Percentiles rank a stretch among this genome's conserved stretches.
Evolutionary conservation across 2,888 invertebrate species (phyloP).

Genomic region (Conus canariensis): DNA sequence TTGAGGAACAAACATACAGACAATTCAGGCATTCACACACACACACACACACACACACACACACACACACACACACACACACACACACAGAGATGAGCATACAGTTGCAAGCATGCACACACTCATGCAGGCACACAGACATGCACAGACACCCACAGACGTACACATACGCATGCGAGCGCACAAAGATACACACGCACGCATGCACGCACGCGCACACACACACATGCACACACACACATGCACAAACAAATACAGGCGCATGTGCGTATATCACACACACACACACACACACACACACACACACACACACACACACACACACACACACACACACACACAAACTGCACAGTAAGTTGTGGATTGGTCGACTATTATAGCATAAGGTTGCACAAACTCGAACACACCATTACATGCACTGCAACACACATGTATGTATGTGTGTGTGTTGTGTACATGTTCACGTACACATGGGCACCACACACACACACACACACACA

Average conservation of each 20-base stretch:
- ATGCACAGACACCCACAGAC: background rate
- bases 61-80: too few species aligned
- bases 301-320: background rate
- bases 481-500: background rate
- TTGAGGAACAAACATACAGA: too few species aligned
- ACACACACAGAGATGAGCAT: too few species aligned
- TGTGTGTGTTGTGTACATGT: background rate
- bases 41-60: background rate
- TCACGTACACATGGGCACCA: background rate
- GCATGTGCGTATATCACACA: background rate
- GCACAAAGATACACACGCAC: background rate
- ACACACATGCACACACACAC: background rate
- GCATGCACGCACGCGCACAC: background rate
- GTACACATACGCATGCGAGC: background rate
- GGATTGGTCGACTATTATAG: too few species aligned
- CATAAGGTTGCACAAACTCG: too few species aligned
- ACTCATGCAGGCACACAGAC: too few species aligned
- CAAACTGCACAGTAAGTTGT: too few species aligned
- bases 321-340: too few species aligned
- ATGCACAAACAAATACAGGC: background rate
- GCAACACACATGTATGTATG: background rate
- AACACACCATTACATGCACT: too few species aligned
- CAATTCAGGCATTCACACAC: too few species aligned
- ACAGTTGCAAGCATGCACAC: too few species aligned
- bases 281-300: conserved; percentile 3